Conservation (phyloP, 2,797 vertebrate species). For the Labroides dimidiatus region DNA sequence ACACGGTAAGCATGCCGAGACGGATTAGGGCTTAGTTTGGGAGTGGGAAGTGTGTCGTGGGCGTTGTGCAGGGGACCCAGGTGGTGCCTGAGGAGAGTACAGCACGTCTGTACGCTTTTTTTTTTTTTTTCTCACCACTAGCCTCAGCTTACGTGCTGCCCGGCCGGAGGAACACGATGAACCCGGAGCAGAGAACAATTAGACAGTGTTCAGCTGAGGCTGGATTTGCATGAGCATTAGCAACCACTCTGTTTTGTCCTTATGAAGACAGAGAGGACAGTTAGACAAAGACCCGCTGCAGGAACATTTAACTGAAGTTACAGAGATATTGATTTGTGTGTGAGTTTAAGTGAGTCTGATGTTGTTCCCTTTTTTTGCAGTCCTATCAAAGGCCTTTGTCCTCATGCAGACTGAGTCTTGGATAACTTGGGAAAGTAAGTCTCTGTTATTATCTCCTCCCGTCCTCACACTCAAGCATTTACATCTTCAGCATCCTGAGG, state of each 20-base stretch:
- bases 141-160: conserved; percentile 35
- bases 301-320: background rate
- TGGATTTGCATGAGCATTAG: conserved; percentile 77
- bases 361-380: conserved; percentile 2
- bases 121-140: conserved; percentile 33
- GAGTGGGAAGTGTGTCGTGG: conserved; percentile 54
- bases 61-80: conserved; percentile 63
- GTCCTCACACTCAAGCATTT: conserved; percentile 11
- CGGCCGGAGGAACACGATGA: conserved; percentile 62
- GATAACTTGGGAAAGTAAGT: conserved; percentile 31
- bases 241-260: conserved; percentile 21
- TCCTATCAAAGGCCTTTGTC: conserved; percentile 11
- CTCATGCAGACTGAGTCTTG: background rate
- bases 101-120: conserved; percentile 45
- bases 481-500: conserved; percentile 42
- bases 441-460: background rate
- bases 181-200: conserved; percentile 72
- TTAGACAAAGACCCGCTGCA: conserved; percentile 32
- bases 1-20: conserved; percentile 59
- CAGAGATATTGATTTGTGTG: conserved; percentile 13
- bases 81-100: conserved; percentile 64
- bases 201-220: conserved; percentile 60
- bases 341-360: background rate
- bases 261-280: conserved; percentile 35
- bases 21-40: conserved; percentile 68